Conservation (phyloP, 2,888 invertebrate genomes). For the Siphonodentalium dalli region DNA sequence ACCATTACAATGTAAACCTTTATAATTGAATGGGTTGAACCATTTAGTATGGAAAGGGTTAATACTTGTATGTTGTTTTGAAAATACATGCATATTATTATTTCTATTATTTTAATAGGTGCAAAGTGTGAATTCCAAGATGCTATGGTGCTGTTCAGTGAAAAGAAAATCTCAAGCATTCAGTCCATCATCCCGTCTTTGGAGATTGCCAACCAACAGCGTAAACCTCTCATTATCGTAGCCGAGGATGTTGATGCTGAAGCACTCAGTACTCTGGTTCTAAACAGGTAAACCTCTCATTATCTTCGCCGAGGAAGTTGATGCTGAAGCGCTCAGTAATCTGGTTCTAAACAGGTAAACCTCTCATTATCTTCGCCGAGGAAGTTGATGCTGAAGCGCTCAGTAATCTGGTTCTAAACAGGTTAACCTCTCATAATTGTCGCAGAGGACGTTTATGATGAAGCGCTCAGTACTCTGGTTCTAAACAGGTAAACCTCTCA, state of each 20-base stretch:
- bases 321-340: slow-evolving; percentile 92
- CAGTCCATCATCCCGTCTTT: slow-evolving; percentile 97
- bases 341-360: slow-evolving; percentile 90
- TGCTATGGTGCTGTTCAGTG: slow-evolving; percentile 89
- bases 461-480: no score
- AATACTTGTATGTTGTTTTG: no score
- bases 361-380: slow-evolving; percentile 93
- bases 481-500: slow-evolving; percentile 86
- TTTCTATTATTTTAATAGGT: slow-evolving; percentile 71
- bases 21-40: background rate
- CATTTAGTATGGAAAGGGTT: background rate
- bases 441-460: no score
- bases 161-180: slow-evolving; percentile 97
- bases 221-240: slow-evolving; percentile 92
- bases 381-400: slow-evolving; percentile 96
- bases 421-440: no score
- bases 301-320: slow-evolving; percentile 94
- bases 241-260: slow-evolving; percentile 97
- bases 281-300: slow-evolving; percentile 87
- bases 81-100: background rate
- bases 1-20: no score
- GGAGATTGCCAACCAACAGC: slow-evolving; percentile 90
- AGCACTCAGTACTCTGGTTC: slow-evolving; percentile 89
- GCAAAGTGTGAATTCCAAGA: slow-evolving; percentile 99
- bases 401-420: slow-evolving; percentile 90